A percentile compares a stretch with the other conserved stretches of the same genome.
Conservation (phyloP, 2,797 vertebrate genomes). For the Avahi laniger region DNA sequence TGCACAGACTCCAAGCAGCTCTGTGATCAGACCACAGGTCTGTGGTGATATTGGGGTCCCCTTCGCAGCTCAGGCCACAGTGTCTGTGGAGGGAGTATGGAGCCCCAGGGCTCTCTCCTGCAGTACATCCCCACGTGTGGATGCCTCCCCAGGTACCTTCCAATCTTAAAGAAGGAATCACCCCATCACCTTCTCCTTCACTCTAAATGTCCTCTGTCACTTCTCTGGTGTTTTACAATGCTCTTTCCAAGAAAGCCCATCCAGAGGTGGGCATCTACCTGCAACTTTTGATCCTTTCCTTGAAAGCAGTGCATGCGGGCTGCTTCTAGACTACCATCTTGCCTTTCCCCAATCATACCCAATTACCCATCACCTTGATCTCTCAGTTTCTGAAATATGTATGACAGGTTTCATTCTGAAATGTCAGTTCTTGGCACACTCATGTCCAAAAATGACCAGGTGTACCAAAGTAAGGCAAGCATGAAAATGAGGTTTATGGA, state of each 20-base stretch:
- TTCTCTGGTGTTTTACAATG: not conserved
- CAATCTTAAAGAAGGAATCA: not conserved
- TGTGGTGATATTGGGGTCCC: not conserved
- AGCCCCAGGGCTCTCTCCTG: not conserved
- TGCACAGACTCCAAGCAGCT: not conserved
- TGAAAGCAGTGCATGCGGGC: not conserved
- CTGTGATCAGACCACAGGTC: not conserved
- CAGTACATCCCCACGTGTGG: not conserved
- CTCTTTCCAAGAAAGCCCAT: not conserved
- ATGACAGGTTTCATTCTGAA: no score
- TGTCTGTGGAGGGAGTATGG: not conserved
- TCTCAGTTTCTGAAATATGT: not conserved
- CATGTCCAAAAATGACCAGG: no score
- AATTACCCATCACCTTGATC: not conserved
- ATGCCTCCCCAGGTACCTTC: not conserved
- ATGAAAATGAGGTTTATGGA: no score
- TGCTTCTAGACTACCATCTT: not conserved
- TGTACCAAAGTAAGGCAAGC: no score
- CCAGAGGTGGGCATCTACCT: not conserved
- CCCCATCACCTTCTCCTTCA: not conserved
- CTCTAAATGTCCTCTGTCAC: not conserved
- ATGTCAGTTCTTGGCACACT: no score
- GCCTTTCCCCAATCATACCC: not conserved
- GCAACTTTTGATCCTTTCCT: not conserved
- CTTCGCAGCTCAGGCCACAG: not conserved